Evolutionary conservation across 2,797 vertebrate genomes (phyloP), one percentile per base, ranked within the genome.

Genomic region (Mormyrus proboscirostris): DNA sequence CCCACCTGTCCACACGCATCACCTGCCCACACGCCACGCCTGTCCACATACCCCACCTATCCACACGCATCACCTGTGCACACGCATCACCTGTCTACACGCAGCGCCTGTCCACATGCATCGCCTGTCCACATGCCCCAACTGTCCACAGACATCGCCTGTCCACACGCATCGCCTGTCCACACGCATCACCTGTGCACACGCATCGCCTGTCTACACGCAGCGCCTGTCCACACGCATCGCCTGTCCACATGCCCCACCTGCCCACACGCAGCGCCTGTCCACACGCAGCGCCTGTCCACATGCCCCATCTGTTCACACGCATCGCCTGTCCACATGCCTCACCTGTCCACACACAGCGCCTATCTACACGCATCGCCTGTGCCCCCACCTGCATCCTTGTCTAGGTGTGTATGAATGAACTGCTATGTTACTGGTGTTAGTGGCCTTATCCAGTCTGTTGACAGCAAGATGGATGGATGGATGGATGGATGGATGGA

Each of bases 231-330:
- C 55, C 55, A 59, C 55, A 0, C 6, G 0, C 55, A 0, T 2
- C 0, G 0, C 6, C 57, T 59, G 2, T 59, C 57, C n/a, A 59
- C 19, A 0, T 2, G 0, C 55, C 0, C 0, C 6, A 1, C 3
- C 44, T 7, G 44, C 7, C 0, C 6, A 47, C 44, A 47, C 6
- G 44, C 44, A 0, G 1, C 44, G 0, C 55, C 55, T n/a, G 16
- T 57, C 1, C 53, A 55, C 53, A 55, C 2, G 55, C n/a, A 33
- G 29, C 51, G 2, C 51, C 51, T 55, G 10, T 53, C 14, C 12
- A 55, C 51, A 16, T 2, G 2, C 14, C 2, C 4, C 41, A 3
- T 4, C 41, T 3, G 4, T 47, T 5, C 44, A 47, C 6, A 47
- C 44, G 5, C 44, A 7, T 47, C 44, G 44, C 44, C 44, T 47